Conservation (phyloP, 92 coral and sea anemone species). For the Zoanthus solanderi region DNA sequence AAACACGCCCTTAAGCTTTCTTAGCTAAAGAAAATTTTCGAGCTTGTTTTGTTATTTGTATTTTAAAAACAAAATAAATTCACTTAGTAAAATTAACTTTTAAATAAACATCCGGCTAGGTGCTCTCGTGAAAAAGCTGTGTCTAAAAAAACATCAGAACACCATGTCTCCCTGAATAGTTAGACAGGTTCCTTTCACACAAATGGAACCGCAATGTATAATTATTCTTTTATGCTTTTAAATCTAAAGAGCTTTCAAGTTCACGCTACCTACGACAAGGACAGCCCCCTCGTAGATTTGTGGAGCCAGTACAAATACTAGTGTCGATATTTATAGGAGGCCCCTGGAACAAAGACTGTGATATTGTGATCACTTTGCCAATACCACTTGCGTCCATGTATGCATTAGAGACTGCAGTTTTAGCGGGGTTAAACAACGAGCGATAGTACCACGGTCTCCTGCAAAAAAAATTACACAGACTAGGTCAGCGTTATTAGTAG, state of each 20-base stretch:
- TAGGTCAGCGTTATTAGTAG: background rate
- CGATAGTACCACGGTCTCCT: conserved; percentile 99
- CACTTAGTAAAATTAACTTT: no score
- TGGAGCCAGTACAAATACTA: conserved; percentile 59
- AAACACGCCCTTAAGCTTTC: no score
- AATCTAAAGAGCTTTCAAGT: background rate
- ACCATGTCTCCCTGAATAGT: no score
- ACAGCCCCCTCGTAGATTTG: conserved; percentile 86
- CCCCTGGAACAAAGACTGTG: conserved; percentile 94
- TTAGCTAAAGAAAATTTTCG: no score
- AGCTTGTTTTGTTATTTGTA: no score
- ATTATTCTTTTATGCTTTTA: background rate
- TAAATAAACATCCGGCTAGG: no score
- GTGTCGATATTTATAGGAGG: conserved; percentile 62
- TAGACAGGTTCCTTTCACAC: no score
- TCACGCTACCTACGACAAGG: conserved; percentile 72
- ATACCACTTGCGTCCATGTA: conserved; percentile 98
- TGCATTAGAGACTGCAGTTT: conserved; percentile 95
- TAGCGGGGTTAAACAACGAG: conserved; percentile 91
- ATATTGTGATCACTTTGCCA: conserved; percentile 94
- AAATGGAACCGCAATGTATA: background rate
- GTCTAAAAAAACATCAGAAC: no score
- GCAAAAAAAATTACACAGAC: background rate
- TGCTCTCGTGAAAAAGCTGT: no score
- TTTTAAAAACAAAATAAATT: no score